These are phyloP conservation scores for Forbesichthys papilliferus DNA, from an alignment of 2,113 vertebrate species.

Conservation along the genomic window DNA sequence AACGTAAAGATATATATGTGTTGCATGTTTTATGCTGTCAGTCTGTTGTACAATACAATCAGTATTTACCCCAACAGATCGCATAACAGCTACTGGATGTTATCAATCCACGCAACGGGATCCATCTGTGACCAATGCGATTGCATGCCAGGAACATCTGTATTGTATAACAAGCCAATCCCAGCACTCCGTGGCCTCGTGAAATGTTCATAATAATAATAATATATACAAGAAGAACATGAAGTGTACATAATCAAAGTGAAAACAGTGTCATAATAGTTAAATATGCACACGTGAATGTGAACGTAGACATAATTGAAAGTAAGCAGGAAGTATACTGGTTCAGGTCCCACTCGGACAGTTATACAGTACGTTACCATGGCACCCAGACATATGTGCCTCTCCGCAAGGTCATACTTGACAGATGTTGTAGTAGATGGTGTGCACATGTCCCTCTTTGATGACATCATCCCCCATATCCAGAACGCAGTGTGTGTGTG, in stretches of 20 bases:
- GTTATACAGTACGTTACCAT: no score
- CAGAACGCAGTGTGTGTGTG: conserved; percentile 66
- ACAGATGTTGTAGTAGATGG: conserved; percentile 83
- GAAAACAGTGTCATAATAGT: neutral
- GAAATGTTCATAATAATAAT: neutral
- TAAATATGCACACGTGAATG: neutral
- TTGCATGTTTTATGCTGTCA: no score
- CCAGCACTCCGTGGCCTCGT: no score
- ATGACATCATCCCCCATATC: conserved; percentile 63
- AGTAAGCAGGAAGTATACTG: neutral
- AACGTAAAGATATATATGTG: no score
- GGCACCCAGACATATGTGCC: neutral
- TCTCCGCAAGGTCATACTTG: conserved; percentile 70
- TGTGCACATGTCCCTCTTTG: conserved; percentile 62
- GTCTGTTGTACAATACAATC: neutral
- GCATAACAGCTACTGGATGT: neutral
- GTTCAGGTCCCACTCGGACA: neutral
- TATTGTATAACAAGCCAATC: no score
- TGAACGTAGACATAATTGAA: neutral
- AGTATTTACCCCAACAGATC: neutral
- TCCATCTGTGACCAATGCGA: neutral
- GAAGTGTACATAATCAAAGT: no score
- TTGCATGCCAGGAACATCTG: neutral
- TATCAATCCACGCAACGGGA: neutral
- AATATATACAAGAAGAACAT: neutral